Evolutionary conservation across 2,888 invertebrate genomes (phyloP).

Genomic region (Brenthis hecate): DNA sequence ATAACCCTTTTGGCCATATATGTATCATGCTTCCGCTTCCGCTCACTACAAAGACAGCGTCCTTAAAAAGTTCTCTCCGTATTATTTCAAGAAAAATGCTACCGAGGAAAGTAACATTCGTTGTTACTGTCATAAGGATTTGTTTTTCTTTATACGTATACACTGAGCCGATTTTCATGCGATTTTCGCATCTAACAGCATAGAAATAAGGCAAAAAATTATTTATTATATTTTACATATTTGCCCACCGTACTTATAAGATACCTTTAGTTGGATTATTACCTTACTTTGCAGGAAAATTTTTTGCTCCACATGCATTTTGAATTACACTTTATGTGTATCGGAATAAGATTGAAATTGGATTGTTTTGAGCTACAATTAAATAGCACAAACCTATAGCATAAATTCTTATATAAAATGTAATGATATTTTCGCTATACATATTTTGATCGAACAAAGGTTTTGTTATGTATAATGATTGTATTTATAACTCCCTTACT

Average conservation of each 20-base stretch:
- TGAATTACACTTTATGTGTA: conserved; percentile 21
- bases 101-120: conserved; percentile 52
- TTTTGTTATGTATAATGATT: conserved; percentile 2
- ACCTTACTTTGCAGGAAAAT: conserved; percentile 34
- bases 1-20: too few relatives aligned
- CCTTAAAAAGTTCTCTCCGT: conserved; percentile 45
- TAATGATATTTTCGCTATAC: conserved; percentile 28
- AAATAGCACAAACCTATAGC: conserved; percentile 33
- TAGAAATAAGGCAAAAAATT: conserved; percentile 18
- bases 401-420: conserved; percentile 32
- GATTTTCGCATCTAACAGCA: conserved; percentile 27
- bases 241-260: conserved; percentile 30
- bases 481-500: conserved; percentile 7
- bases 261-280: conserved; percentile 39
- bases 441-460: conserved; percentile 9
- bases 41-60: background rate
- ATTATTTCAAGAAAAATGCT: conserved; percentile 54
- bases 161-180: conserved; percentile 12
- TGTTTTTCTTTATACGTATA: conserved; percentile 46
- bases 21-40: background rate
- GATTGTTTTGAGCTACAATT: conserved; percentile 29
- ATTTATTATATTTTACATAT: conserved; percentile 8
- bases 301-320: conserved; percentile 9
- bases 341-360: conserved; percentile 10
- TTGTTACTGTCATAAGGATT: conserved; percentile 51